Conservation (phyloP, 2,888 invertebrate genomes). For the Candidula unifasciata region DNA sequence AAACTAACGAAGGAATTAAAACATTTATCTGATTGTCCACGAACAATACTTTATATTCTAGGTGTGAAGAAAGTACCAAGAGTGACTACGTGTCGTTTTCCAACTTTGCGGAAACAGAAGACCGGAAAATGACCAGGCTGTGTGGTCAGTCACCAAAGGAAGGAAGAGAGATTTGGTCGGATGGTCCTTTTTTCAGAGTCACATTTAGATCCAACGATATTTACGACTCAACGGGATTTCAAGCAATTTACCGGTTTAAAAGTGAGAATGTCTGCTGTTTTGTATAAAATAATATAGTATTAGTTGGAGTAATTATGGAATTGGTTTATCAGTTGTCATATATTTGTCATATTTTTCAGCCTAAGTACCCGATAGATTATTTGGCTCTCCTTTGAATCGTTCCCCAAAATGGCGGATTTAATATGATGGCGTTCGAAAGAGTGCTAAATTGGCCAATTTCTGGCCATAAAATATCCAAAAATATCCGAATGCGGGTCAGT, state of each 20-base stretch:
- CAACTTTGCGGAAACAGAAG: constrained; percentile 87
- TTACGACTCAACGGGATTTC: constrained; percentile 95
- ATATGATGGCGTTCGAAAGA: too few relatives aligned
- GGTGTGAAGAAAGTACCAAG: constrained; percentile 92
- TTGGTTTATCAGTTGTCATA: too few relatives aligned
- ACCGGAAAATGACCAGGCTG: constrained; percentile 91
- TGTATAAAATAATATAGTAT: not conserved
- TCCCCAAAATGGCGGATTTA: too few relatives aligned
- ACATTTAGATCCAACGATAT: constrained; percentile 95
- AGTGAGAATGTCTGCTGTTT: constrained; percentile 74
- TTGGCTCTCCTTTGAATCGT: too few relatives aligned
- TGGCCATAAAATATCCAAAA: too few relatives aligned
- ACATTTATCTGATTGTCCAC: not conserved
- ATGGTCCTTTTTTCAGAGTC: constrained; percentile 94
- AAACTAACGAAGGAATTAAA: not conserved
- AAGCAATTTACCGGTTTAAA: constrained; percentile 92
- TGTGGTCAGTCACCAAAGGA: constrained; percentile 84
- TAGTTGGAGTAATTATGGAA: too few relatives aligned
- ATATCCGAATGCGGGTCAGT: too few relatives aligned
- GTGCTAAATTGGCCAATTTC: too few relatives aligned
- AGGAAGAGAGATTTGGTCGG: constrained; percentile 82
- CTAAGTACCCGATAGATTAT: too few relatives aligned
- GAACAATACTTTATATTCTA: constrained; percentile 76
- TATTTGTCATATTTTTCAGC: too few relatives aligned
- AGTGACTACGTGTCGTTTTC: constrained; percentile 98